Conservation (phyloP, 2,113 vertebrate genomes). For the Nannospalax galili region DNA sequence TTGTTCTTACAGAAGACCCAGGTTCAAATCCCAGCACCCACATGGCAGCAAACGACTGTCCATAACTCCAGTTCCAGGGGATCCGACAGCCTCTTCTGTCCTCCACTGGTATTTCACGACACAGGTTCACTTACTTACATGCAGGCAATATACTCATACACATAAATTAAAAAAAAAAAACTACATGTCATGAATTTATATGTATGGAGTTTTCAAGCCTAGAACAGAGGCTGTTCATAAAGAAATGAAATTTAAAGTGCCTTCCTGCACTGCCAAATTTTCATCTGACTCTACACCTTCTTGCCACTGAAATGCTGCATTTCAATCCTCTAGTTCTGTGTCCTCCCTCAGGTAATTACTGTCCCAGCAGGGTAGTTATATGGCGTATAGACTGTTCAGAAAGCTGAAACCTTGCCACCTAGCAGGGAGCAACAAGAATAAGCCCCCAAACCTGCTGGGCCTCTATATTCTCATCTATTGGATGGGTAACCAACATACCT, state of each 20-base stretch:
- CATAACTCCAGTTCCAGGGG: no score
- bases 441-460: background rate
- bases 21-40: no score
- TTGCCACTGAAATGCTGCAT: constrained; percentile 17
- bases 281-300: background rate
- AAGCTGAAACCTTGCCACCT: background rate
- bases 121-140: no score
- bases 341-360: background rate
- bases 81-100: no score
- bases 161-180: no score
- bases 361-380: background rate
- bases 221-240: background rate
- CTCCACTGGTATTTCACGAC: no score
- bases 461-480: background rate
- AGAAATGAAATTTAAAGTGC: constrained; percentile 23
- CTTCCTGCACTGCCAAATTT: background rate
- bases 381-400: background rate
- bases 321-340: background rate
- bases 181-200: background rate
- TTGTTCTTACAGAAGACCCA: no score
- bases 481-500: background rate
- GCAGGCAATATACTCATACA: no score
- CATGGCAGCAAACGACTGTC: no score
- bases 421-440: background rate
- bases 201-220: background rate